Conservation (phyloP, 2,797 vertebrate genomes). For the Pangasius sanitwongsei region DNA sequence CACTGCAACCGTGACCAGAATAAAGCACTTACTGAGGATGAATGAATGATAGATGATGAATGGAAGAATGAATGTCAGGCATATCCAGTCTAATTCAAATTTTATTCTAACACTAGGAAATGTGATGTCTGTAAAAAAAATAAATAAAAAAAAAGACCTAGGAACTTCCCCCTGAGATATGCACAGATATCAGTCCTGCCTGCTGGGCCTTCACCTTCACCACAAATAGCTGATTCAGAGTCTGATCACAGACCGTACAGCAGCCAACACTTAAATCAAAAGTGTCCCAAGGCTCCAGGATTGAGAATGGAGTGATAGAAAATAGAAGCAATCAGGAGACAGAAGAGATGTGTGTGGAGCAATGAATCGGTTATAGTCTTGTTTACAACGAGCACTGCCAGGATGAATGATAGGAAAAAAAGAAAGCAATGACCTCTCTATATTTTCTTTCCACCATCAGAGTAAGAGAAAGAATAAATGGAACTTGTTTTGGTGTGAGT, state of each 20-base stretch:
- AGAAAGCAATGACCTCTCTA: slow-evolving; percentile 36
- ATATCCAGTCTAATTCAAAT: not conserved
- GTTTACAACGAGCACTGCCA: slow-evolving; percentile 24
- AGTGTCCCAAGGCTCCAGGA: not conserved
- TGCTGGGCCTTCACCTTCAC: slow-evolving; percentile 1
- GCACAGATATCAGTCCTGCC: not conserved
- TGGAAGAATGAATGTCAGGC: not conserved
- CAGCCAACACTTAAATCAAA: slow-evolving; percentile 26
- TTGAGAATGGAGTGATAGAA: slow-evolving; percentile 4
- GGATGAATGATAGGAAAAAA: slow-evolving; percentile 15
- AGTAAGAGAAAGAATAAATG: not conserved
- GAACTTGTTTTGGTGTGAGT: slow-evolving; percentile 1
- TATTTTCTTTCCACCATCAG: slow-evolving; percentile 7
- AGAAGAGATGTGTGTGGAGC: slow-evolving; percentile 34
- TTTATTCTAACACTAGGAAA: not conserved
- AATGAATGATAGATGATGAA: slow-evolving; percentile 3
- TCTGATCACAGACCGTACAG: slow-evolving; percentile 8
- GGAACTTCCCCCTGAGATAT: slow-evolving; percentile 8
- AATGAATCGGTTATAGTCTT: slow-evolving; percentile 24
- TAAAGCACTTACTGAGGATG: not conserved
- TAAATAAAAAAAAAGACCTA: not conserved
- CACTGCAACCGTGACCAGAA: not conserved
- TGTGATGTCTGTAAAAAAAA: not conserved
- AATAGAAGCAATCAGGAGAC: slow-evolving; percentile 23
- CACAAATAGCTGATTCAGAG: not conserved